Evolutionary conservation across 2,888 invertebrate species (phyloP), one percentile per base, ranked within the genome.

Genomic region (Peribatodes rhomboidaria): DNA sequence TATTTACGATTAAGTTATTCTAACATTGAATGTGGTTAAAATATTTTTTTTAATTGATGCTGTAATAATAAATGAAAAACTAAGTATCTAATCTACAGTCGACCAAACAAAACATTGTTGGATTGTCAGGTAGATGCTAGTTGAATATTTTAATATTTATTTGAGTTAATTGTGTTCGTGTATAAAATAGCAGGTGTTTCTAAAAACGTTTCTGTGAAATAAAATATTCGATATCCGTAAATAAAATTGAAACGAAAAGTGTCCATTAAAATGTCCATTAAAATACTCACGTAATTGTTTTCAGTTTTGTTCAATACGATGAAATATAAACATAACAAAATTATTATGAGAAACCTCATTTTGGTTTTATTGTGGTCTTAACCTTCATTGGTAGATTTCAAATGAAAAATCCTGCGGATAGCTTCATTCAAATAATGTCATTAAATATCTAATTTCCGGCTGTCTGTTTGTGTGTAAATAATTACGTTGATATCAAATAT

Each of bases 381-480:
- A 41, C 46, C 33, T 35, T 52, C 16, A 52, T 47, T 55, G 20
- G 16, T 50, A 52, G 35, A 18, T 64, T 62, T 57, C 46, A 52
- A 65, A 69, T 69, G 60, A 57, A 54, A 66, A 53, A 56, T 41
- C 13, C 27, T 39, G 35, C n/a, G 11, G 27, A 53, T 22, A 31
- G 20, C 58, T 65, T 62, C 33, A 50, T 46, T 52, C 22, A 70
- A 75, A 73, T 65, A 60, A 65, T 56, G 70, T 68, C 75, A 80
- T 81, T 78, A 77, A 76, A 79, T 82, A 80, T 74, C 58, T 79
- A 81, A 86, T 85, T 80, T 85, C 86, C 86, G 79, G 80, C 60
- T 53, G 74, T 74, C 70, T 59, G 42, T 68, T 68, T 69, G 65
- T 69, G 72, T 73, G 70, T 61, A 68, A 71, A 76, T 76, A 75